Base-by-base conservation (phyloP, 2,888 invertebrate species). In the Habrosyne pyritoides region DNA sequence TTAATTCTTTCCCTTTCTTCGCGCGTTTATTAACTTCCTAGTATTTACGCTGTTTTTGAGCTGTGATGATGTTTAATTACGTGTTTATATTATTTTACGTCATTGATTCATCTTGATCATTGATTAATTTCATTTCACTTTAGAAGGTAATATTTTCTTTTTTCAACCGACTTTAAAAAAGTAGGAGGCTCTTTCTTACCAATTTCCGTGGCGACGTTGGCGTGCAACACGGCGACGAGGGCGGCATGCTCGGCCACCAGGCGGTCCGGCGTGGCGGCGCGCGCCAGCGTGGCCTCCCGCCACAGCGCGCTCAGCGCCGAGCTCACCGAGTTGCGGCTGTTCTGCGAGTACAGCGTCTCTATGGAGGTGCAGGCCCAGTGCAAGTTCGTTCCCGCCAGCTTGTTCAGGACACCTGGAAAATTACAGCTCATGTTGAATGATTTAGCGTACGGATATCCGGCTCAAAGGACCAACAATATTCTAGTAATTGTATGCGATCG, bases 151-250 rank as follows among this genome's bases (percentile, higher is more conserved):
- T n/a, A n/a, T n/a, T 28, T 8, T 28, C 1, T 28, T 28, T 28
- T 2, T 28, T 28, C 0, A 26, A 26, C 8, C 28, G 10, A 8
- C 10, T 8, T 8, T 28, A 10, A 8, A 10, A 47, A 53, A 21
- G n/a, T n/a, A n/a, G n/a, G n/a, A n/a, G n/a, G n/a, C 18, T 64
- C 52, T 12, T 2, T 79, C 93, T 87, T 75, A 95, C 98, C 98
- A 53, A 99, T 95, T 94, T 99, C 99, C 2, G 95, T 95, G 12
- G 97, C 99, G 42, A 99, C 94, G 83, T 98, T 98, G 0, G 97
- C 97, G 83, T 99, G 98, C 28, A 99, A 84, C 61, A 97, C 94
- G 0, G 97, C 94, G 12, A 99, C 91, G 0, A 99, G 82, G 69
- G 98, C 95, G 26, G 96, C 95, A 75, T 98, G 96, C 73, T 99